phyloP scores from a whole-genome alignment of 2,797 vertebrate species.

The Ctenosaura bakeri region DNA sequence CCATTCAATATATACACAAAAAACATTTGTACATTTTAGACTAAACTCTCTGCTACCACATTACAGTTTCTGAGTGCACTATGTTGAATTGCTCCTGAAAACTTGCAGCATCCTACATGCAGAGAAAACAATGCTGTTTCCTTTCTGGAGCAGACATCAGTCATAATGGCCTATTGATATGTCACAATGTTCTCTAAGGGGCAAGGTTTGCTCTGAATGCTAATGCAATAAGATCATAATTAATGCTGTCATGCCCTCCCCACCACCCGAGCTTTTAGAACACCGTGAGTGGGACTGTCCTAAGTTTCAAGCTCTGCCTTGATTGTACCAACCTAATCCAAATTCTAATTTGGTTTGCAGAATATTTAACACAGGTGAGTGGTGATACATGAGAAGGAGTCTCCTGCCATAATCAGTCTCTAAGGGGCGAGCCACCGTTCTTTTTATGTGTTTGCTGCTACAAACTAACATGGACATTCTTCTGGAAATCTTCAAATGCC shows the following conservation, averaged over 20 bases:
- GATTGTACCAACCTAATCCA: conserved; percentile 29
- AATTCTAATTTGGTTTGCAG: conserved; percentile 38
- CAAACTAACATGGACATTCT: conserved; percentile 21
- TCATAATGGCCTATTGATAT: background rate
- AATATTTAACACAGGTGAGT: conserved; percentile 25
- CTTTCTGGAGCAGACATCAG: background rate
- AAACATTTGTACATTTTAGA: background rate
- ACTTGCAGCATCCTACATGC: background rate
- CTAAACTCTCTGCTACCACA: background rate
- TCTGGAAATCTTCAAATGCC: conserved; percentile 30
- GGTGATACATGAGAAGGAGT: conserved; percentile 27
- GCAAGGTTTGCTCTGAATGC: background rate
- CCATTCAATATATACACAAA: background rate
- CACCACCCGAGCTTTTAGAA: background rate
- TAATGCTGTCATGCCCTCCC: background rate
- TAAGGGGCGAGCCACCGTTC: background rate
- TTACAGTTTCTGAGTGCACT: background rate
- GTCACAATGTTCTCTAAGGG: background rate
- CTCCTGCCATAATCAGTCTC: conserved; percentile 8
- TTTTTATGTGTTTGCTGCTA: conserved; percentile 25
- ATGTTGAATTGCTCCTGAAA: background rate
- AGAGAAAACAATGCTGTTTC: background rate
- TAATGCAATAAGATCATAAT: background rate
- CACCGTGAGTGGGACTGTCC: background rate
- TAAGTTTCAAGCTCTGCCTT: background rate